Conservation (phyloP, 2,113 vertebrate species). For the Alexandromys fortis region DNA sequence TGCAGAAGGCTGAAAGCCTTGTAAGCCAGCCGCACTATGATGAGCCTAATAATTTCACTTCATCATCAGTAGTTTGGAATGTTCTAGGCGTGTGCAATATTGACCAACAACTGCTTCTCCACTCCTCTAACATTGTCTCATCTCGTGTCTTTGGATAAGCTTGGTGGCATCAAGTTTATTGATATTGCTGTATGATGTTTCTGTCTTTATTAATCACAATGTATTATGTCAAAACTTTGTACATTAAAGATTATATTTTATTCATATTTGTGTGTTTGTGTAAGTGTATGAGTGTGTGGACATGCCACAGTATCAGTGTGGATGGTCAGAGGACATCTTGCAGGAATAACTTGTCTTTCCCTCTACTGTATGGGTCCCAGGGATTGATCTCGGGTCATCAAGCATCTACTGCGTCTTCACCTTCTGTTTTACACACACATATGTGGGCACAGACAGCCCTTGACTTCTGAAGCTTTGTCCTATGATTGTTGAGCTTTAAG, state of each 20-base stretch:
- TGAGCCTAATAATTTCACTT: not conserved
- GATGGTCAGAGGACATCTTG: not conserved
- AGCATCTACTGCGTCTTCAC: not conserved
- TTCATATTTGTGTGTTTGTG: not conserved
- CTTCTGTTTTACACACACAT: not conserved
- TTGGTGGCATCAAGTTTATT: not conserved
- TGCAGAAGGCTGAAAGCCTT: not conserved
- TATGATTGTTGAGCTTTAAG: not conserved
- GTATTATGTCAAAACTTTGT: slow-evolving; percentile 16
- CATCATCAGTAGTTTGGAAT: not conserved
- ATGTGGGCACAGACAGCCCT: not conserved
- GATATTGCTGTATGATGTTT: not conserved
- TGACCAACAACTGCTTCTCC: not conserved
- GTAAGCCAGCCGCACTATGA: not conserved
- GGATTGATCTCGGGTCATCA: not conserved
- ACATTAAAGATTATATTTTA: not conserved
- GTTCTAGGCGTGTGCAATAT: not conserved
- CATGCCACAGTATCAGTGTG: not conserved
- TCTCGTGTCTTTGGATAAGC: slow-evolving; percentile 1
- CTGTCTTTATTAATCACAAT: not conserved
- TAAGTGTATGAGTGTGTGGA: not conserved
- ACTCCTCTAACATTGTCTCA: not conserved
- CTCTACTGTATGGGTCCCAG: not conserved
- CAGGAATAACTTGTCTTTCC: not conserved
- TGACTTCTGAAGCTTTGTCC: not conserved